Evolutionary conservation across 2,113 vertebrate species (phyloP), one percentile per base, ranked within the genome.

Genomic region (Chaetops frenatus): DNA sequence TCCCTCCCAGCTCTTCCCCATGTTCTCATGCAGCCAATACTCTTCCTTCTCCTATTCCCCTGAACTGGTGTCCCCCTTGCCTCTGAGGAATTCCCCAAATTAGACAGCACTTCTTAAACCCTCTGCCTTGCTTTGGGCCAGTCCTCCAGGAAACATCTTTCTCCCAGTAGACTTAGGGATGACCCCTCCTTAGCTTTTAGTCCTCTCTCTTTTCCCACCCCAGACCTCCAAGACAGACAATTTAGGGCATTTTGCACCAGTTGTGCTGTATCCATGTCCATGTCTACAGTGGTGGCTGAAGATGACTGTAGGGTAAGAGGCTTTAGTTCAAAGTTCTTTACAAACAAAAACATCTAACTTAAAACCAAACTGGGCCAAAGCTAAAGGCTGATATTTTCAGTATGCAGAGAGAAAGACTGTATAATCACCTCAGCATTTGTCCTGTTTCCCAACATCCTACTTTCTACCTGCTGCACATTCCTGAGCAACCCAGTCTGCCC

Each of bases 1-100:
- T 11, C 11, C 11, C 36, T 81, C 51, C 29, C 77, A 86, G 54
- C 23, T 66, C 33, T 91, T 81, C 54, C 42, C 13, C 54, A 50
- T 0, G 0, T 36, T 77, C 23, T 69, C 3, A 2, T 14, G 40
- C 28, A 83, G 66, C 20, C 72, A 88, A 72, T 18, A 51, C 20
- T 73, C 45, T 45, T 65, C 40, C 44, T 78, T 33, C 82, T 91
- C 29, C 70, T 66, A 10, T 7, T 86, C 27, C 36, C n/a, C 28
- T 21, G 45, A 44, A n/a, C 54, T 48, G 16, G 4, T 36, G 28
- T 42, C 20, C 42, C 47, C n/a, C 58, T 78, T 61, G 16, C 22
- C 47, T 24, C 45, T 69, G 36, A 81, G 15, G 22, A 80, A 82
- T 33, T 22, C 17, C 23, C 12, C 42, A 86, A 77, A 91, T 66